Percentiles rank a stretch among this genome's conserved stretches.
Evolutionary conservation across 2,888 invertebrate species (phyloP).

Genomic region (Epiblema foenella): DNA sequence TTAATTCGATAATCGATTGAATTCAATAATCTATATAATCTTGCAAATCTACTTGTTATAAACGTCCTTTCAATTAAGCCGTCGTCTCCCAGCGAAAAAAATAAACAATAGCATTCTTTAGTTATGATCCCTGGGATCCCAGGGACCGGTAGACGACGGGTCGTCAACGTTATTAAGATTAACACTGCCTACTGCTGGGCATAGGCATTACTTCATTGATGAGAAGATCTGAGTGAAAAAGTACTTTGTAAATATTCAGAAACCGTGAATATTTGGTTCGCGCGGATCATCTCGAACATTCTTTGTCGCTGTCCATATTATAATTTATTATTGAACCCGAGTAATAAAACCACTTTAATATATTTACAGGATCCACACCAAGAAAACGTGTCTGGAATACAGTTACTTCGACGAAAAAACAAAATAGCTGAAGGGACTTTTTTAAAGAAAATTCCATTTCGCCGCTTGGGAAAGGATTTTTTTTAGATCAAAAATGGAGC

Average conservation of each 20-base stretch:
- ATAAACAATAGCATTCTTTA: too few species aligned
- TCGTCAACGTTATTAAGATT: too few species aligned
- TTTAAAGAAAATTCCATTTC: neutral
- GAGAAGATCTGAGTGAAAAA: too few species aligned
- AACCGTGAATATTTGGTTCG: neutral
- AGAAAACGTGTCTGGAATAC: constrained; percentile 26
- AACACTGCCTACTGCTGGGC: too few species aligned
- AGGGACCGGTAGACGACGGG: too few species aligned
- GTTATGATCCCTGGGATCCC: too few species aligned
- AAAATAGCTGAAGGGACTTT: constrained; percentile 11
- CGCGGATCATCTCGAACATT: constrained; percentile 3
- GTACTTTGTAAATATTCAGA: neutral
- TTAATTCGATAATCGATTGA: too few species aligned
- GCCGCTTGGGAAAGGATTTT: neutral
- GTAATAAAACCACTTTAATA: constrained; percentile 35
- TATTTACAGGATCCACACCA: constrained; percentile 34
- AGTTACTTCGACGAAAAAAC: constrained; percentile 2
- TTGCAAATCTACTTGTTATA: too few species aligned
- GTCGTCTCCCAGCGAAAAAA: too few species aligned
- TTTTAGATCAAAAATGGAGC: neutral
- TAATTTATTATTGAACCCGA: constrained; percentile 21
- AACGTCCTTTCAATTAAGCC: too few species aligned
- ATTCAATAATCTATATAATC: too few species aligned
- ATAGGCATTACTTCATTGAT: too few species aligned
- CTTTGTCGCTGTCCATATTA: constrained; percentile 9